These are phyloP conservation scores for Calameuta pallipes DNA, from an alignment of 2,888 invertebrate genomes.

Conservation along the genomic window DNA sequence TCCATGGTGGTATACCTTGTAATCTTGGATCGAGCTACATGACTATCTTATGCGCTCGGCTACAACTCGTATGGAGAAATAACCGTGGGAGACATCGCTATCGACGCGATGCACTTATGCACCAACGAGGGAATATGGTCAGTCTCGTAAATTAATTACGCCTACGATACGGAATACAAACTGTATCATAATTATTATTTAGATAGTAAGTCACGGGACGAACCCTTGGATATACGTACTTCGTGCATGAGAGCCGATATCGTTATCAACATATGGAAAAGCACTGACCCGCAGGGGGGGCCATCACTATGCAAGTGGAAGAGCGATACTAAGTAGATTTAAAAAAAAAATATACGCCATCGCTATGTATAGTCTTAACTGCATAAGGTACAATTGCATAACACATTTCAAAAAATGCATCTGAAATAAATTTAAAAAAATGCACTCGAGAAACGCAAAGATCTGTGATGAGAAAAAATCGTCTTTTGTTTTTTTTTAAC, in stretches of 20 bases:
- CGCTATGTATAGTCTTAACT: neutral
- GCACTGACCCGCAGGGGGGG: neutral
- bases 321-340: neutral
- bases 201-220: neutral
- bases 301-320: neutral
- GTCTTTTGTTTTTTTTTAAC: neutral
- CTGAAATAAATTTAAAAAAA: too few species aligned
- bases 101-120: neutral
- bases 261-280: neutral
- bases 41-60: slow-evolving; percentile 19
- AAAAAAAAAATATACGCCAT: neutral
- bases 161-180: neutral
- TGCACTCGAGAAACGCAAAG: too few species aligned
- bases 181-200: neutral
- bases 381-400: neutral
- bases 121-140: neutral
- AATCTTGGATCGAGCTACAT: slow-evolving; percentile 39
- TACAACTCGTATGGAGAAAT: neutral
- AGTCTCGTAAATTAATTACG: neutral
- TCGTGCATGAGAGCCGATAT: neutral
- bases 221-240: neutral
- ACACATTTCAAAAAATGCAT: too few species aligned
- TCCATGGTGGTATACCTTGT: slow-evolving; percentile 22
- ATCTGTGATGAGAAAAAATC: neutral
- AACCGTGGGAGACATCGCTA: neutral